Conservation (phyloP, 2,113 vertebrate genomes). For the Morone chrysops region DNA sequence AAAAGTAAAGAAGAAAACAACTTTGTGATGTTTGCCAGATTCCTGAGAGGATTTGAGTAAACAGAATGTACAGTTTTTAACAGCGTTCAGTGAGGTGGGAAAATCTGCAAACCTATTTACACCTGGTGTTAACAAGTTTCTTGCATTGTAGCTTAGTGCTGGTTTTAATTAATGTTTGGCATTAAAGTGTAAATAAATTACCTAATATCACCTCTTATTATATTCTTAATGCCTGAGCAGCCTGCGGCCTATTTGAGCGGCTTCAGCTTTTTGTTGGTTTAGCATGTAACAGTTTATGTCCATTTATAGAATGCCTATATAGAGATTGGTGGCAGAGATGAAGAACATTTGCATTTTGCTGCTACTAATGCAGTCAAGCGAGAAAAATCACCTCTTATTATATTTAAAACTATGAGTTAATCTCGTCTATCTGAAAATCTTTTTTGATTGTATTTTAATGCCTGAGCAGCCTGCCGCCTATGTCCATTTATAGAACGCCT, state of each 20-base stretch:
- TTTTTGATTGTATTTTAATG: neutral
- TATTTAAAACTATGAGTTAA: neutral
- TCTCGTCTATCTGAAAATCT: neutral
- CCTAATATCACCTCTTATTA: too few species aligned
- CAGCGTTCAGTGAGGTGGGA: slow-evolving; percentile 5
- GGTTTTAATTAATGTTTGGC: slow-evolving; percentile 5
- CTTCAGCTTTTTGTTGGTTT: too few species aligned
- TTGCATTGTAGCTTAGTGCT: slow-evolving; percentile 6
- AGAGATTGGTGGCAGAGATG: too few species aligned
- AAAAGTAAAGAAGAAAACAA: slow-evolving; percentile 65
- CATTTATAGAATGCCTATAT: too few species aligned
- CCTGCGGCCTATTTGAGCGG: too few species aligned
- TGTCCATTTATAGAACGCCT: slow-evolving; percentile 1
- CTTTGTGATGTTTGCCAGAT: slow-evolving; percentile 59
- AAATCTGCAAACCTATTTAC: slow-evolving; percentile 3
- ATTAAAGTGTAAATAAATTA: neutral
- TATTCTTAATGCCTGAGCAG: too few species aligned
- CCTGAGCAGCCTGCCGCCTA: neutral
- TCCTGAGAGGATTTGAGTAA: slow-evolving; percentile 33
- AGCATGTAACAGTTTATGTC: too few species aligned
- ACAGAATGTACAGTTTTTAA: slow-evolving; percentile 44
- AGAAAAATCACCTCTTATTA: neutral
- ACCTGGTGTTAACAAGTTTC: slow-evolving; percentile 14
- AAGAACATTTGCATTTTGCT: too few species aligned
- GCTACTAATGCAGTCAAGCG: too few species aligned